phyloP scores from a whole-genome alignment of 1,140 invertebrate genomes.

The Patella vulgata region DNA sequence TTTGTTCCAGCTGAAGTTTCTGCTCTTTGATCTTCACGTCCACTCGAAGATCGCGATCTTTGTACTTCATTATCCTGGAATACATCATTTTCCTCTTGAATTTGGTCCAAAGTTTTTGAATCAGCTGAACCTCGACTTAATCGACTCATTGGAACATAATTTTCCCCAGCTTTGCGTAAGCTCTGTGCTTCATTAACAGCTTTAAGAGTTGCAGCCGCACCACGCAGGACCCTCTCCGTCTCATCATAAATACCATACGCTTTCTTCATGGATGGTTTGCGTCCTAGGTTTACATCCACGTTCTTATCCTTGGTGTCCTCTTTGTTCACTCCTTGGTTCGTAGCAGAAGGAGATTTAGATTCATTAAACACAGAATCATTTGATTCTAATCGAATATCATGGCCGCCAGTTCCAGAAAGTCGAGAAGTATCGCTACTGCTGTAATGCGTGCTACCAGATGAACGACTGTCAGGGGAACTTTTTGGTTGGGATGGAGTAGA shows the following conservation, averaged over 20 bases:
- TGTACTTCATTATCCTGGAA: neutral
- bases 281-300: constrained; percentile 17
- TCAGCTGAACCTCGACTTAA: constrained; percentile 16
- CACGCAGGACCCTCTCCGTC: constrained; percentile 28
- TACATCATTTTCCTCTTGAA: constrained; percentile 47
- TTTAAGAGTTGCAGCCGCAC: constrained; percentile 7
- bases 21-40: too few relatives aligned
- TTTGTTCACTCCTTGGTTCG: neutral
- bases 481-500: constrained; percentile 20
- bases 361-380: constrained; percentile 35
- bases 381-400: constrained; percentile 21
- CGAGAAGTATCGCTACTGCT: constrained; percentile 13
- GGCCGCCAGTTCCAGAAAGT: neutral
- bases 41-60: too few relatives aligned
- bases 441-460: constrained; percentile 31
- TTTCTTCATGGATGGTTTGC: constrained; percentile 51
- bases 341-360: too few relatives aligned
- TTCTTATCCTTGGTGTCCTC: constrained; percentile 3
- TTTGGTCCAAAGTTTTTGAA: constrained; percentile 40
- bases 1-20: too few relatives aligned
- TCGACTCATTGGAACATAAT: too few relatives aligned
- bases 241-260: constrained; percentile 57
- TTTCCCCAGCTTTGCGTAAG: too few relatives aligned
- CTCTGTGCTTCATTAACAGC: too few relatives aligned
- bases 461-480: constrained; percentile 26